Evolutionary conservation across 2,797 vertebrate species (phyloP), one percentile per base, ranked within the genome.

Genomic region (Pipistrellus pygmaeus): DNA sequence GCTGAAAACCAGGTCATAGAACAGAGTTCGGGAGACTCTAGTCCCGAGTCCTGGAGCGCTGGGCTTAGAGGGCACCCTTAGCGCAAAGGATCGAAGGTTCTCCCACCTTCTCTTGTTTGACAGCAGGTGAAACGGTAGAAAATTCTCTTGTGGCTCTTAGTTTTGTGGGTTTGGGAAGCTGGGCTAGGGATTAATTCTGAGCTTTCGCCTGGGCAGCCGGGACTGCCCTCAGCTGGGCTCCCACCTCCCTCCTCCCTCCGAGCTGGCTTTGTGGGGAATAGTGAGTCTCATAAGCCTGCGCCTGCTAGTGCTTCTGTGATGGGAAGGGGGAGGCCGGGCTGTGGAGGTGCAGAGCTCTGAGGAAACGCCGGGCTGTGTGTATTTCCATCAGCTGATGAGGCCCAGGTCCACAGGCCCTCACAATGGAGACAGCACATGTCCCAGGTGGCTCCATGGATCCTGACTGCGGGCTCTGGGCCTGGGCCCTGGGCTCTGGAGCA

Each of bases 311-410:
- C 94, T 96, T 96, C 94, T 78, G 80, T 88, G 80, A 88, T 18
- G 80, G 92, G 91, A 93, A 96, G 85, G 82, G 93, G 77, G 77
- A 77, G 78, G 93, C 92, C 77, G 77, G 86, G 0, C 48, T 96
- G 95, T 0, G 1, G 96, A 96, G 97, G 93, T 96, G 90, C 83
- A 72, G 95, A 88, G 41, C 69, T 95, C 87, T 94, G 82, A 93
- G 95, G 95, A 93, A 92, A 95, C 95, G 82, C 17, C 82, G 91
- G 91, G 73, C 76, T 87, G 95, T 44, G 44, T 92, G 87, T 85
- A 86, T 93, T 95, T 94, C 92, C 84, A 95, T 95, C 95, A 92
- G 83, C 88, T 71, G 76, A 96, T 85, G 94, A 93, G 93, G 83
- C 78, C 68, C 71, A 88, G 81, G 20, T 48, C 82, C 76, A 87